Conservation (phyloP, 2,888 invertebrate species). For the Salpingus planirostris region DNA sequence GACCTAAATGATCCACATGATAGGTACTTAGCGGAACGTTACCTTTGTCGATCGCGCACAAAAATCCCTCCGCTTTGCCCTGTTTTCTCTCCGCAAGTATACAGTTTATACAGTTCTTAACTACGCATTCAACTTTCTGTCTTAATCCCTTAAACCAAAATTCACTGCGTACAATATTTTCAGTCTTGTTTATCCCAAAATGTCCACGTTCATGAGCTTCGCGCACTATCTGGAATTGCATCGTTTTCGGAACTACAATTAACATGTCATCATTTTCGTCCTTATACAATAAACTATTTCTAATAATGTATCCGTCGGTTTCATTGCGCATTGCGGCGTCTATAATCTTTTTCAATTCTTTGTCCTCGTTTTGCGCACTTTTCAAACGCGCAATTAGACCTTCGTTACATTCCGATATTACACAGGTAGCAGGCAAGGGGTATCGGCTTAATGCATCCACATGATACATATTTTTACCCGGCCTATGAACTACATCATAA, state of each 20-base stretch:
- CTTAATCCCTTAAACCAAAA: slow-evolving; percentile 17
- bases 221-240: slow-evolving; percentile 32
- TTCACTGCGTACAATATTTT: slow-evolving; percentile 14
- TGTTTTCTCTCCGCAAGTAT: slow-evolving; percentile 23
- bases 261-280: slow-evolving; percentile 14
- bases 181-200: slow-evolving; percentile 22
- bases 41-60: slow-evolving; percentile 26
- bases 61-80: slow-evolving; percentile 25
- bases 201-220: slow-evolving; percentile 32
- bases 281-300: slow-evolving; percentile 22
- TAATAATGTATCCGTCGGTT: slow-evolving; percentile 17
- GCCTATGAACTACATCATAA: slow-evolving; percentile 24
- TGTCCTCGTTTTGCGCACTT: slow-evolving; percentile 13
- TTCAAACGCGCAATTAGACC: too few species aligned
- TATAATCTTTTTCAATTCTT: slow-evolving; percentile 16
- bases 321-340: slow-evolving; percentile 17
- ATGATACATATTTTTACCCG: slow-evolving; percentile 23
- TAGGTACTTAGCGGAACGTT: slow-evolving; percentile 24
- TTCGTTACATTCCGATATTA: too few species aligned
- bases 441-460: slow-evolving; percentile 24
- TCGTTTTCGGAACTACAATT: slow-evolving; percentile 25
- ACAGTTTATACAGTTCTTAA: slow-evolving; percentile 21
- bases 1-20: slow-evolving; percentile 31
- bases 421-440: slow-evolving; percentile 11
- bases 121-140: slow-evolving; percentile 15